Evolutionary conservation across 1,140 invertebrate genomes (phyloP), one percentile per base, ranked within the genome.

Genomic region (Aculops lycopersici): DNA sequence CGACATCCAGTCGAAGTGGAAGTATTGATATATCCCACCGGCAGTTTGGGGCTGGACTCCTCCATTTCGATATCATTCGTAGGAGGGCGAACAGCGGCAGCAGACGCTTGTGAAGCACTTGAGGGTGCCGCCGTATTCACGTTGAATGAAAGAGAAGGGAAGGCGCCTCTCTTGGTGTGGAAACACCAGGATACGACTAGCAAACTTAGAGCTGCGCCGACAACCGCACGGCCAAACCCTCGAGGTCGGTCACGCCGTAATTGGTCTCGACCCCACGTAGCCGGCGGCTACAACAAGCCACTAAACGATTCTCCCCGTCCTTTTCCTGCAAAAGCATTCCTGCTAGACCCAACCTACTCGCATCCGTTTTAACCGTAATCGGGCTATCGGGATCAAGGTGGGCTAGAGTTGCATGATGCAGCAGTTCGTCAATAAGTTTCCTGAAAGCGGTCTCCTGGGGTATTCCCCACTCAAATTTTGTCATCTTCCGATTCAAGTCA

Each of bases 181-280:
- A n/a, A n/a, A n/a, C n/a, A n/a, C n/a, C n/a, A n/a, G n/a, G n/a
- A n/a, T n/a, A n/a, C n/a, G n/a, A n/a, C n/a, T n/a, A n/a, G n/a
- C n/a, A n/a, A n/a, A n/a, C n/a, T n/a, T n/a, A n/a, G n/a, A n/a
- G n/a, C n/a, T n/a, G n/a, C n/a, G n/a, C n/a, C n/a, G n/a, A n/a
- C n/a, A n/a, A n/a, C n/a, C n/a, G n/a, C n/a, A 59, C 45, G 4
- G 52, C 58, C 18, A 58, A 41, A 19, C 46, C 50, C 47, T 62
- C 56, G 31, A 49, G 47, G 45, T 65, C 59, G 18, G 51, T 57
- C 12, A 55, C 57, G 1, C 47, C 50, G 41, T 61, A 60, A 17
- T 52, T 51, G 17, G 19, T 31, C 46, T 62, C 57, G n/a, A 19
- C 20, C 18, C 45, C 31, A 15, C 44, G 54, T 12, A 60, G 44